These are phyloP conservation scores for Leucophora obtusa DNA, from an alignment of 2,888 invertebrate genomes.

Conservation along the genomic window DNA sequence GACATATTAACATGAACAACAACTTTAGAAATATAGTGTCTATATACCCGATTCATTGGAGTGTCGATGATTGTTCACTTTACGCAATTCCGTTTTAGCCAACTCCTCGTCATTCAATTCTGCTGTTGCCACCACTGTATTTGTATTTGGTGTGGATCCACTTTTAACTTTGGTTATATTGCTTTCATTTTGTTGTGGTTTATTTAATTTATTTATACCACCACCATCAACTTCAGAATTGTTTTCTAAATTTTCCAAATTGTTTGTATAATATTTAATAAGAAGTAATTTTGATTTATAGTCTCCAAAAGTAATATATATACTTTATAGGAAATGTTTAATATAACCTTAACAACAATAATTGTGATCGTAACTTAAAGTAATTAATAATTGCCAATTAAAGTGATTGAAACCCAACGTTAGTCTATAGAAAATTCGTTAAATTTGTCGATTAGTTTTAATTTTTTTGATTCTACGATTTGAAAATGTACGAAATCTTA, in stretches of 20 bases:
- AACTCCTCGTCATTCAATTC: conserved; percentile 63
- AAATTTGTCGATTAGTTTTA: no score
- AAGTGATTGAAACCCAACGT: no score
- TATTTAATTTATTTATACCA: conserved; percentile 54
- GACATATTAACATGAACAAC: conserved; percentile 48
- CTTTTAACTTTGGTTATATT: conserved; percentile 49
- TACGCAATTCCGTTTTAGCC: conserved; percentile 75
- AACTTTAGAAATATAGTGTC: conserved; percentile 48
- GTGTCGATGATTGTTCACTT: conserved; percentile 76
- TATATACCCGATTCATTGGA: conserved; percentile 78
- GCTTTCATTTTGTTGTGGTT: conserved; percentile 55
- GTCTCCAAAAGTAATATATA: no score
- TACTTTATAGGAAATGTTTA: no score
- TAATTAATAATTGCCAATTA: no score
- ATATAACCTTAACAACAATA: no score
- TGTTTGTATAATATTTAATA: no score
- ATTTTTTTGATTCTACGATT: no score
- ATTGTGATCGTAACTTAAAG: no score
- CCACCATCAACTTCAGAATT: conserved; percentile 50
- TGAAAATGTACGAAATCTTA: no score
- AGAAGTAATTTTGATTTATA: no score
- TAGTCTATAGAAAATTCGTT: no score
- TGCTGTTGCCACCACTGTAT: conserved; percentile 23
- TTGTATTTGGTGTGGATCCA: conserved; percentile 34
- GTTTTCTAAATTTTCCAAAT: conserved; percentile 49